These are phyloP conservation scores for Chymomyza procnemis DNA, from an alignment of 2,888 invertebrate species.

Conservation along the genomic window DNA sequence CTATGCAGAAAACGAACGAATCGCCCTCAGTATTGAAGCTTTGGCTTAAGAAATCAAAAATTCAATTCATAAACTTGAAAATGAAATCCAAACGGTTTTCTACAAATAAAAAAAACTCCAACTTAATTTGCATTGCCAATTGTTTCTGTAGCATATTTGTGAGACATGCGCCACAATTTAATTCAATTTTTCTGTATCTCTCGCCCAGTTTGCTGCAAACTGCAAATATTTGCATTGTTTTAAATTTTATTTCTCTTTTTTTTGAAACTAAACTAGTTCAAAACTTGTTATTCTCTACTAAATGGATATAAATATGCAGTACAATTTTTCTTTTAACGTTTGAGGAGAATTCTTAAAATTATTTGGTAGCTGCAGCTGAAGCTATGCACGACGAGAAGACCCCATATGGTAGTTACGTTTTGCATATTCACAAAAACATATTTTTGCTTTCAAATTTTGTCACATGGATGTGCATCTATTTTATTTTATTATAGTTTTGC, in stretches of 20 bases:
- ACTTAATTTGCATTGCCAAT: background rate
- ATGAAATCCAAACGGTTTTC: background rate
- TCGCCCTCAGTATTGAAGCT: constrained; percentile 36
- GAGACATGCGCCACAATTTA: background rate
- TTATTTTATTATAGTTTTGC: too few species aligned
- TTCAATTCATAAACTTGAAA: constrained; percentile 1
- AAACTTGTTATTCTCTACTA: background rate
- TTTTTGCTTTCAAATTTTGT: background rate
- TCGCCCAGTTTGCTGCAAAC: background rate
- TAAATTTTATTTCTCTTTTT: background rate
- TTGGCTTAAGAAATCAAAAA: background rate
- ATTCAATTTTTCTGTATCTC: background rate
- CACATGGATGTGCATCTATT: background rate
- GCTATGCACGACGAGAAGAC: background rate
- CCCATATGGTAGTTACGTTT: background rate
- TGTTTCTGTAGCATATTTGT: background rate
- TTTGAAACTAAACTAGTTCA: background rate
- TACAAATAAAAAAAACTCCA: background rate
- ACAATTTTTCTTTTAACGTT: background rate
- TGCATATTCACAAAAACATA: background rate
- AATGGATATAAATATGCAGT: background rate
- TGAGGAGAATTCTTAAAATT: background rate
- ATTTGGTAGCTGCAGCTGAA: background rate
- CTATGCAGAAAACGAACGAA: constrained; percentile 55
- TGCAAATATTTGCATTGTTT: background rate